These are phyloP conservation scores for Sarcophaga caerulescens DNA, from an alignment of 2,888 invertebrate genomes.

Conservation along the genomic window DNA sequence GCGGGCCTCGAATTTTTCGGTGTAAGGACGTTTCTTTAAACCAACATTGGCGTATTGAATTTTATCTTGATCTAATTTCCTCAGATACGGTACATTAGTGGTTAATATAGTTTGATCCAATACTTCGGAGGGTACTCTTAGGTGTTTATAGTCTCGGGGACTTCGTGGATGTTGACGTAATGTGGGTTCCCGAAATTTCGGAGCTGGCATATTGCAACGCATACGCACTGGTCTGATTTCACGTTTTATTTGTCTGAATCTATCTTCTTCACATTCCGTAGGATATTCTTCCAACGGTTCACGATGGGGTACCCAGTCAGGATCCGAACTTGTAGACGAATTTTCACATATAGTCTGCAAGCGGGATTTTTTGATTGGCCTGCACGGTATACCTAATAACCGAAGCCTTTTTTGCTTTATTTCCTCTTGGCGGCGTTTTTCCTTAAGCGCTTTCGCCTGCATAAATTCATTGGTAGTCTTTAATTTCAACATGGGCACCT, in stretches of 20 bases:
- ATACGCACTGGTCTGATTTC: conserved; percentile 63
- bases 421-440: conserved; percentile 68
- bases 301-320: conserved; percentile 78
- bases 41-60: conserved; percentile 73
- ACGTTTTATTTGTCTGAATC: neutral
- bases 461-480: conserved; percentile 75
- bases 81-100: conserved; percentile 72
- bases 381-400: conserved; percentile 75
- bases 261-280: conserved; percentile 7
- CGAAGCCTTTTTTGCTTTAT: conserved; percentile 73
- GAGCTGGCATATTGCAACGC: conserved; percentile 79
- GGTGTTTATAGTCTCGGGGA: conserved; percentile 73
- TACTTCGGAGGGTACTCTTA: conserved; percentile 73
- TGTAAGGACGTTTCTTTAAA: conserved; percentile 73
- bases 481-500: conserved; percentile 7
- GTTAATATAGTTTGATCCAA: conserved; percentile 72
- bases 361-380: conserved; percentile 70
- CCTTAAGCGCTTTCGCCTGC: conserved; percentile 69
- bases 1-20: conserved; percentile 75
- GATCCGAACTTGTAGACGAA: conserved; percentile 69
- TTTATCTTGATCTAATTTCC: conserved; percentile 72
- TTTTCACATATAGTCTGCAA: conserved; percentile 73
- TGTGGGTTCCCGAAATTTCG: conserved; percentile 76
- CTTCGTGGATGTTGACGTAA: conserved; percentile 75
- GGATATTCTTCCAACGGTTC: conserved; percentile 58